phyloP scores from a whole-genome alignment of 92 coral and sea anemone species.

The Micromussa lordhowensis region DNA sequence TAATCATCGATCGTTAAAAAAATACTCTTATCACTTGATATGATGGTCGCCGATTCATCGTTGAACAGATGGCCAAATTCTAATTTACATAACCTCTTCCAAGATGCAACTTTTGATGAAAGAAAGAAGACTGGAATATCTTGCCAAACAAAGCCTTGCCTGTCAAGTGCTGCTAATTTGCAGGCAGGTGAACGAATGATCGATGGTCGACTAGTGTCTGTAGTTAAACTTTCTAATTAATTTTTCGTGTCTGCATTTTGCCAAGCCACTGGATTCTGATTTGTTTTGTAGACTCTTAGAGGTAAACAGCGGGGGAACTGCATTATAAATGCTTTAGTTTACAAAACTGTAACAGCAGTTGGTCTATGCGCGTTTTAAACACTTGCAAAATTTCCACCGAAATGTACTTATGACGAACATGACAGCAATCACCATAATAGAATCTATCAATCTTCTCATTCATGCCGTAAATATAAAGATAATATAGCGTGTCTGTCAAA shows the following conservation, averaged over 20 bases:
- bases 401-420: not conserved
- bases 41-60: not conserved
- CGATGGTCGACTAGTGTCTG: not conserved
- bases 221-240: not conserved
- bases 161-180: not conserved
- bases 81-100: not conserved
- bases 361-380: slow-evolving; percentile 18
- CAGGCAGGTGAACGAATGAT: not conserved
- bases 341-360: slow-evolving; percentile 3
- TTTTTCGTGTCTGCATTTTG: slow-evolving; percentile 8
- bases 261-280: not conserved
- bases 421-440: not conserved
- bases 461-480: not conserved
- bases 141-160: not conserved
- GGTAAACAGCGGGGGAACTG: slow-evolving; percentile 26
- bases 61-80: not conserved
- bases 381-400: slow-evolving; percentile 17
- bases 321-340: not conserved
- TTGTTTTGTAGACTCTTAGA: not conserved
- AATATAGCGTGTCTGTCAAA: not conserved
- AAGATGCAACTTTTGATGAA: not conserved
- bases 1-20: not conserved
- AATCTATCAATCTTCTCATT: not conserved
- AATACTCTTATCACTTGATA: not conserved
- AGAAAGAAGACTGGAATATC: not conserved